These are phyloP conservation scores for Jacana jacana DNA, from an alignment of 2,113 vertebrate species.

Conservation along the genomic window DNA sequence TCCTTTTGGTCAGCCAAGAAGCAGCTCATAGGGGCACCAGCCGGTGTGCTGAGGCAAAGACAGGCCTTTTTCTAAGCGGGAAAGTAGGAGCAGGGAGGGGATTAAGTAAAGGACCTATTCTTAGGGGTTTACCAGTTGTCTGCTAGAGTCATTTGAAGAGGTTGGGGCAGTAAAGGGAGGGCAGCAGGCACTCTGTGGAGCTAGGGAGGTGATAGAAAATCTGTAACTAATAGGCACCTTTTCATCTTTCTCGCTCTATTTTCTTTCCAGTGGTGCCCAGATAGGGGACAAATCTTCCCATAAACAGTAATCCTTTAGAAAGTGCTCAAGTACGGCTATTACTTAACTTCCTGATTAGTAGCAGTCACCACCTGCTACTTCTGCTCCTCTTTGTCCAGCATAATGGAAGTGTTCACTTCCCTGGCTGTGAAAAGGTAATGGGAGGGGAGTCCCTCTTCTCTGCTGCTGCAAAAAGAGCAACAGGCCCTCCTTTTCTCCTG, in stretches of 20 bases:
- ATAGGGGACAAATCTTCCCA: constrained; percentile 32
- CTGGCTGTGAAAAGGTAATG: constrained; percentile 40
- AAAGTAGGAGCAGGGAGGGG: background rate
- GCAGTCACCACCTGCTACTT: constrained; percentile 59
- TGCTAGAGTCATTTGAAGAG: background rate
- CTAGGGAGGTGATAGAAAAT: background rate
- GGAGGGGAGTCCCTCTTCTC: constrained; percentile 11
- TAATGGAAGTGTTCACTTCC: constrained; percentile 41
- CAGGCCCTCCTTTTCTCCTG: background rate
- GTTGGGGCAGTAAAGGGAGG: background rate
- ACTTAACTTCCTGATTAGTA: constrained; percentile 49
- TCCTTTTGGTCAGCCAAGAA: background rate
- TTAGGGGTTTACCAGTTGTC: background rate
- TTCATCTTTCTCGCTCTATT: constrained; percentile 10
- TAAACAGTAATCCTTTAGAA: constrained; percentile 41
- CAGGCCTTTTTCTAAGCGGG: background rate
- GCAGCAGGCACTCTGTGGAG: background rate
- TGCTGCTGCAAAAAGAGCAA: constrained; percentile 44
- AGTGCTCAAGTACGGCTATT: constrained; percentile 24
- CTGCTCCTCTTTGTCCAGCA: constrained; percentile 42
- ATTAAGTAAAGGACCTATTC: background rate
- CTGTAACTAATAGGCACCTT: constrained; percentile 11
- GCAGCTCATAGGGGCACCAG: background rate
- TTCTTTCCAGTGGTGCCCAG: background rate
- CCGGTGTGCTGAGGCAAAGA: background rate